Percentiles rank a stretch among this genome's conserved stretches.
phyloP scores from a whole-genome alignment of 2,113 vertebrate genomes.

The Sminthopsis crassicaudata region DNA sequence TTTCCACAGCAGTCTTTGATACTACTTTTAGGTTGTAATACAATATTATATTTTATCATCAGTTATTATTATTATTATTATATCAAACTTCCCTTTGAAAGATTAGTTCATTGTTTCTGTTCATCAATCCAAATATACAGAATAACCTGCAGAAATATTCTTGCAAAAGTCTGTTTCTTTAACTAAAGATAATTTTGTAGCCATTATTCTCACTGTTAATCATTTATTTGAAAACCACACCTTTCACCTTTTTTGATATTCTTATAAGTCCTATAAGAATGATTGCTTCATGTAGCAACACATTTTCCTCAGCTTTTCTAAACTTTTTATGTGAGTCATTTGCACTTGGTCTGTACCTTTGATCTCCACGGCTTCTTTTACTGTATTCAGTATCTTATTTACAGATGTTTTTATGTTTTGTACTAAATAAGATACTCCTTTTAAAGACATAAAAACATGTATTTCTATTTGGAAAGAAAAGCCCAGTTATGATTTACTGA shows the following conservation, averaged over 20 bases:
- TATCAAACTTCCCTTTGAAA: neutral
- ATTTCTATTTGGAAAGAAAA: neutral
- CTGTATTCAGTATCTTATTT: neutral
- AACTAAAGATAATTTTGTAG: conserved; percentile 19
- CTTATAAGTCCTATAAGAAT: neutral
- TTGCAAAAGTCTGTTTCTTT: conserved; percentile 7
- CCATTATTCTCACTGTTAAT: conserved; percentile 13
- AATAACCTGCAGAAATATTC: neutral
- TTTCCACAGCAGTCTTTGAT: neutral
- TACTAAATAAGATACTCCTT: conserved; percentile 19
- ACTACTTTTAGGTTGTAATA: neutral
- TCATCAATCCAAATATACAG: neutral
- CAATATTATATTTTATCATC: neutral
- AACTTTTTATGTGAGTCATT: neutral
- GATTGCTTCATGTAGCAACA: neutral
- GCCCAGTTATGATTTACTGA: neutral
- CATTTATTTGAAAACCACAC: conserved; percentile 2
- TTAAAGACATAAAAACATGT: conserved; percentile 39
- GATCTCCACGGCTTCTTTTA: conserved; percentile 20
- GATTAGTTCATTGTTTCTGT: conserved; percentile 1
- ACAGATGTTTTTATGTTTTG: neutral
- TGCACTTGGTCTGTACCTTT: neutral
- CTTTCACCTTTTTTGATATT: neutral
- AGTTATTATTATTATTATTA: conserved; percentile 6
- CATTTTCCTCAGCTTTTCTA: neutral